phyloP scores from a whole-genome alignment of 2,797 vertebrate species.

The Lagocephalus sceleratus region DNA sequence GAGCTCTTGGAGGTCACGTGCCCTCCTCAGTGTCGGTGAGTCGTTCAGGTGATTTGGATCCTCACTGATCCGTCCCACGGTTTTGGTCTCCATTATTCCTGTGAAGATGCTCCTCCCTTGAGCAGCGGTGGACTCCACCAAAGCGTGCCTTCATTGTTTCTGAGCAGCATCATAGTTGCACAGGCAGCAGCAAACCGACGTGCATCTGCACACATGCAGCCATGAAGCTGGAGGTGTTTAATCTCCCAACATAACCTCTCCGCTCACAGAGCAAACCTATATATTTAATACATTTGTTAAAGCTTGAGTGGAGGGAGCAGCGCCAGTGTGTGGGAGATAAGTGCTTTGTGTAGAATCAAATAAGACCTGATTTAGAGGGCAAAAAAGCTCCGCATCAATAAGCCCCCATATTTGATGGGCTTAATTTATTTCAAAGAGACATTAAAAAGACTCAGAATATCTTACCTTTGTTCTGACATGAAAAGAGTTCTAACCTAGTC shows the following conservation, averaged over 20 bases:
- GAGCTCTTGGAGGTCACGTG: too few relatives aligned
- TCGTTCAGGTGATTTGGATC: too few relatives aligned
- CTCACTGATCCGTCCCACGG: too few relatives aligned
- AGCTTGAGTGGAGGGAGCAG: slow-evolving; percentile 8
- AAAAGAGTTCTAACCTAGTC: slow-evolving; percentile 18
- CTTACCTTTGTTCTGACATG: slow-evolving; percentile 39
- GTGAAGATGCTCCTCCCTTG: too few relatives aligned
- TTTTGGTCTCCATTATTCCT: too few relatives aligned
- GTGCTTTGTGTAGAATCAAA: slow-evolving; percentile 43
- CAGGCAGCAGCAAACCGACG: too few relatives aligned
- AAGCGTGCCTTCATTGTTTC: too few relatives aligned
- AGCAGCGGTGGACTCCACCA: too few relatives aligned
- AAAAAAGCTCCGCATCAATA: slow-evolving; percentile 45
- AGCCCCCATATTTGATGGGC: slow-evolving; percentile 29
- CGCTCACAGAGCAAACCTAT: slow-evolving; percentile 24
- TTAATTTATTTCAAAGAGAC: slow-evolving; percentile 46
- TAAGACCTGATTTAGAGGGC: slow-evolving; percentile 29
- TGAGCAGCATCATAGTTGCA: too few relatives aligned
- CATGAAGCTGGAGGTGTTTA: too few relatives aligned
- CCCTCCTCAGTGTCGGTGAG: too few relatives aligned
- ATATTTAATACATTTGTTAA: slow-evolving; percentile 32
- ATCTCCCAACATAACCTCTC: slow-evolving; percentile 30
- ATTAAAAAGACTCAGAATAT: slow-evolving; percentile 43
- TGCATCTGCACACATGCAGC: too few relatives aligned
- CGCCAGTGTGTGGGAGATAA: slow-evolving; percentile 13